These are phyloP conservation scores for Sycon ciliatum DNA, from an alignment of 37 sponge, comb jelly and placozoan species.

Conservation along the genomic window DNA sequence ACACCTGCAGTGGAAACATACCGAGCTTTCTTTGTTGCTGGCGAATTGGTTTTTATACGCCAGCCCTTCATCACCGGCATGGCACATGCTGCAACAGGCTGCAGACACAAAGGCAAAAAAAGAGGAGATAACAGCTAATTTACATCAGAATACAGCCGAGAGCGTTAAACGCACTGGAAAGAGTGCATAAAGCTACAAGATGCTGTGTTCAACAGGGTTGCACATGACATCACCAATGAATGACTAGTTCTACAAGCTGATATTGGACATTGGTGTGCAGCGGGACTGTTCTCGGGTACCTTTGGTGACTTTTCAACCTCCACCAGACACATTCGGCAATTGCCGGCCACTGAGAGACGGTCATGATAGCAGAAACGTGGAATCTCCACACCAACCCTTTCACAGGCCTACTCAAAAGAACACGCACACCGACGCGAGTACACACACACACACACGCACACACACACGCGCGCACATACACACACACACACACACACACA, in stretches of 20 bases:
- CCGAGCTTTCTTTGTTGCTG: conserved; percentile 72
- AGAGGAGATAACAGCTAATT: too few species aligned
- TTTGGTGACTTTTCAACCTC: conserved; percentile 88
- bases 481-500: conserved; percentile 22
- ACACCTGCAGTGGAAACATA: neutral
- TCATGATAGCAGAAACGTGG: conserved; percentile 97
- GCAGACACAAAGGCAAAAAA: too few species aligned
- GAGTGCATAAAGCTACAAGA: too few species aligned
- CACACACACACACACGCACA: conserved; percentile 21
- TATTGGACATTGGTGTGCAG: too few species aligned
- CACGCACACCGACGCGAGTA: conserved; percentile 22
- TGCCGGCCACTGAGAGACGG: conserved; percentile 86
- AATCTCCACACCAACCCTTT: conserved; percentile 76
- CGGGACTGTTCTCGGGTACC: conserved; percentile 21
- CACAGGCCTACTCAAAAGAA: conserved; percentile 67
- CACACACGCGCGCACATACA: neutral
- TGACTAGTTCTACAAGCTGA: too few species aligned
- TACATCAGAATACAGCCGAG: too few species aligned
- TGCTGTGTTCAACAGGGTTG: too few species aligned
- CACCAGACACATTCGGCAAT: conserved; percentile 96
- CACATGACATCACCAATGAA: too few species aligned
- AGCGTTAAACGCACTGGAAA: too few species aligned
- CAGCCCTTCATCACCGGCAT: conserved; percentile 88
- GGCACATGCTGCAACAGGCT: conserved; percentile 92
- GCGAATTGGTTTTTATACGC: conserved; percentile 82